These are phyloP conservation scores for Gymnothorax javanicus DNA, from an alignment of 2,797 vertebrate genomes.

Conservation along the genomic window DNA sequence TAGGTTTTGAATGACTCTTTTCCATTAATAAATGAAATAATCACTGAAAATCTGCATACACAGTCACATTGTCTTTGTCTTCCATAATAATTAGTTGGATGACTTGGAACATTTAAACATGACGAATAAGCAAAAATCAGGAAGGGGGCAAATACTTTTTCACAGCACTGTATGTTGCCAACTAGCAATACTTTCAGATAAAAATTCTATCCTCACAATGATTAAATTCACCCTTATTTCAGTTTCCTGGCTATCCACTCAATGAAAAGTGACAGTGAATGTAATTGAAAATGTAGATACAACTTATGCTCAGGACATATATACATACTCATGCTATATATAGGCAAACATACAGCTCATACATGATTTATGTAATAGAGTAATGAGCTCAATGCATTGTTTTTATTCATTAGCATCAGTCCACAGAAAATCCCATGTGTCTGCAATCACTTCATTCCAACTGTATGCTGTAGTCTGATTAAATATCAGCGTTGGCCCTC, in stretches of 20 bases:
- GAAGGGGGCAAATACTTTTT: no score
- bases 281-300: neutral
- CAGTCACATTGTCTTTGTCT: no score
- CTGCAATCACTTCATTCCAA: neutral
- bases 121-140: no score
- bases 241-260: neutral
- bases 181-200: neutral
- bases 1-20: no score
- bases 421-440: neutral
- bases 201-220: neutral
- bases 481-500: conserved; percentile 25
- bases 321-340: neutral
- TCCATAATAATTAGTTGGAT: no score
- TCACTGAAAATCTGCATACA: no score
- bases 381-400: conserved; percentile 11
- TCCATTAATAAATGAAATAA: no score
- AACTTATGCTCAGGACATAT: neutral
- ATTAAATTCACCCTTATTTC: neutral
- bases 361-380: conserved; percentile 21
- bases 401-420: conserved; percentile 27
- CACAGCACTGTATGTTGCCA: neutral
- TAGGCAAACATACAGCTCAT: neutral
- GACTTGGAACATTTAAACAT: no score
- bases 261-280: neutral
- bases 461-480: conserved; percentile 20